Conservation (phyloP, 1,140 invertebrate genomes). For the Platorchestia sp. region DNA sequence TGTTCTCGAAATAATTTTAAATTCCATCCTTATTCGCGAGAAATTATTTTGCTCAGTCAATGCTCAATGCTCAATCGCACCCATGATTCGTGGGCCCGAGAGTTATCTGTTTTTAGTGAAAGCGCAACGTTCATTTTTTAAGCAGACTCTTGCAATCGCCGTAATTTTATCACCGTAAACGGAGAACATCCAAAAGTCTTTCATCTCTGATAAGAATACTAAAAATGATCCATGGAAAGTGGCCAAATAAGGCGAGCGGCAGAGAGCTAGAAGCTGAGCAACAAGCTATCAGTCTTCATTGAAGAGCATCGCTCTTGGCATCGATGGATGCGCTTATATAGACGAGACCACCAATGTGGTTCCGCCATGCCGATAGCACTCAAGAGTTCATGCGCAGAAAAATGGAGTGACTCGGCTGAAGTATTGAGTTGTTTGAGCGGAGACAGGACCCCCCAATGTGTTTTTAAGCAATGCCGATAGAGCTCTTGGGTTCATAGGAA, state of each 20-base stretch:
- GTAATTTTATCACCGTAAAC: neutral
- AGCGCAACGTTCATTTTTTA: neutral
- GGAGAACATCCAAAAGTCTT: neutral
- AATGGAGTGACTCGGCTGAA: neutral
- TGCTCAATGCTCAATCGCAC: too few species aligned
- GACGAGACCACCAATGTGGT: neutral
- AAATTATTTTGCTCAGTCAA: too few species aligned
- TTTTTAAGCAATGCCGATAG: neutral
- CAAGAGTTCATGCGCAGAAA: neutral
- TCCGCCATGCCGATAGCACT: neutral
- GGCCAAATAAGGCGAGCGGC: neutral
- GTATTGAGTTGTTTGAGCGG: neutral
- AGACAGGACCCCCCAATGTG: neutral
- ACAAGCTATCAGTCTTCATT: neutral
- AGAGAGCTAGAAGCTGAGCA: neutral
- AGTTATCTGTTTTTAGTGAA: neutral
- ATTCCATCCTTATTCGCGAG: too few species aligned
- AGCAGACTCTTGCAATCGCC: neutral
- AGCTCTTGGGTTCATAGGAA: neutral
- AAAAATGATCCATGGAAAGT: neutral
- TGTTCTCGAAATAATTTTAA: too few species aligned
- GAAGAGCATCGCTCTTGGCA: neutral
- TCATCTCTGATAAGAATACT: neutral
- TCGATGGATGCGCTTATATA: neutral
- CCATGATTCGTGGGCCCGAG: neutral